Conservation (phyloP, 1,140 invertebrate species). For the Vanessa tameamea region DNA sequence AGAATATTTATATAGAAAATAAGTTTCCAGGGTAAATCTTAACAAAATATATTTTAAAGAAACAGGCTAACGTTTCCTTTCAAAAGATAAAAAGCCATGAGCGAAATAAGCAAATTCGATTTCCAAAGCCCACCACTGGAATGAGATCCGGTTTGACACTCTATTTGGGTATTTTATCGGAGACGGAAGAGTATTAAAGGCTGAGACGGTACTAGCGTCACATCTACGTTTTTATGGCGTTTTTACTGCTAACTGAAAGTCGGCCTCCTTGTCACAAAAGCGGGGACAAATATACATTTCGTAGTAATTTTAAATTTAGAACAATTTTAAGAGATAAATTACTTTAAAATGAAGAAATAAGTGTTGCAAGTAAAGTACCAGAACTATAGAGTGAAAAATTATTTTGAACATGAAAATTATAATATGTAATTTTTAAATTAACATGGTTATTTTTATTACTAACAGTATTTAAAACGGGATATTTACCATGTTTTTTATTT, state of each 20-base stretch:
- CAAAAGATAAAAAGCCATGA: background rate
- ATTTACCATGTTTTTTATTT: no score
- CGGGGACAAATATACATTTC: slow-evolving; percentile 29
- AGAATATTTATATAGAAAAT: background rate
- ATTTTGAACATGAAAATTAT: no score
- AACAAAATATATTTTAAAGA: background rate
- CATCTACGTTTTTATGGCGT: slow-evolving; percentile 48
- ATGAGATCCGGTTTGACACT: slow-evolving; percentile 35
- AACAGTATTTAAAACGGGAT: no score
- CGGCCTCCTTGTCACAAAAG: slow-evolving; percentile 20
- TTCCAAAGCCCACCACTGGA: slow-evolving; percentile 21
- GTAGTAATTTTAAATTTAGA: slow-evolving; percentile 26
- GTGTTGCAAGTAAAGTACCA: no score
- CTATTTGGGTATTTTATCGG: slow-evolving; percentile 41
- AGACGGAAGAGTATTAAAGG: slow-evolving; percentile 32
- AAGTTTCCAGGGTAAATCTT: background rate
- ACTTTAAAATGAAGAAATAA: background rate
- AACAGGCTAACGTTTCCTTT: background rate
- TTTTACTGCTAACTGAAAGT: slow-evolving; percentile 54
- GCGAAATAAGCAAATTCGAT: slow-evolving; percentile 30
- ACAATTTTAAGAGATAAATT: slow-evolving; percentile 16
- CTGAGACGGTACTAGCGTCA: slow-evolving; percentile 29
- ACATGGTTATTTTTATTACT: no score
- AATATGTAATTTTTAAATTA: no score
- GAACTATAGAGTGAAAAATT: no score